Evolutionary conservation across 2,113 vertebrate genomes (phyloP).

Genomic region (Sinocyclocheilus grahami): DNA sequence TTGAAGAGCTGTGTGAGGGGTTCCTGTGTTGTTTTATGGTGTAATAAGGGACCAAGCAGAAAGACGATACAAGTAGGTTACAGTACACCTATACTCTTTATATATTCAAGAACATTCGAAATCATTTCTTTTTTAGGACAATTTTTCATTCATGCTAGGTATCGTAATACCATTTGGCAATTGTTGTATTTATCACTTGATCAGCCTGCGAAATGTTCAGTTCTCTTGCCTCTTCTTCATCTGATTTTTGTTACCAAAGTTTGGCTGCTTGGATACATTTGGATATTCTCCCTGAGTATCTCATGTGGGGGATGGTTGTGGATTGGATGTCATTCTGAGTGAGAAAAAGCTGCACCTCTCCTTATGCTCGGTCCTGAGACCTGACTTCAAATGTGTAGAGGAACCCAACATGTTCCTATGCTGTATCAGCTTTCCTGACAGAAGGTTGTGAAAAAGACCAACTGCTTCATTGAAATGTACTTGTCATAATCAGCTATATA

Average conservation of each 20-base stretch:
- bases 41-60: constrained; percentile 13
- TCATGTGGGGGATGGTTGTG: constrained; percentile 67
- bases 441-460: constrained; percentile 49
- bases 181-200: not conserved
- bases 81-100: not conserved
- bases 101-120: not conserved
- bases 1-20: not conserved
- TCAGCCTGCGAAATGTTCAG: constrained; percentile 18
- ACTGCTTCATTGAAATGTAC: constrained; percentile 42
- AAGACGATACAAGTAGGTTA: not conserved
- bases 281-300: constrained; percentile 59
- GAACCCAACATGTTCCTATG: constrained; percentile 48
- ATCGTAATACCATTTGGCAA: not conserved
- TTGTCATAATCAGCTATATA: constrained; percentile 3
- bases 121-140: not conserved
- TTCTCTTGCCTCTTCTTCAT: constrained; percentile 13
- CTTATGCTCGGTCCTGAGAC: constrained; percentile 71
- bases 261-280: constrained; percentile 66
- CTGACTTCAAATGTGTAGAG: constrained; percentile 53
- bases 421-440: constrained; percentile 48
- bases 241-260: constrained; percentile 55
- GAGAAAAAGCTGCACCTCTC: constrained; percentile 72
- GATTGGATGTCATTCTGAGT: constrained; percentile 70
- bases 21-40: constrained; percentile 20
- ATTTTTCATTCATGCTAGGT: not conserved